These are phyloP conservation scores for Micronycteris hirsuta DNA, from an alignment of 2,113 vertebrate genomes.

Conservation along the genomic window DNA sequence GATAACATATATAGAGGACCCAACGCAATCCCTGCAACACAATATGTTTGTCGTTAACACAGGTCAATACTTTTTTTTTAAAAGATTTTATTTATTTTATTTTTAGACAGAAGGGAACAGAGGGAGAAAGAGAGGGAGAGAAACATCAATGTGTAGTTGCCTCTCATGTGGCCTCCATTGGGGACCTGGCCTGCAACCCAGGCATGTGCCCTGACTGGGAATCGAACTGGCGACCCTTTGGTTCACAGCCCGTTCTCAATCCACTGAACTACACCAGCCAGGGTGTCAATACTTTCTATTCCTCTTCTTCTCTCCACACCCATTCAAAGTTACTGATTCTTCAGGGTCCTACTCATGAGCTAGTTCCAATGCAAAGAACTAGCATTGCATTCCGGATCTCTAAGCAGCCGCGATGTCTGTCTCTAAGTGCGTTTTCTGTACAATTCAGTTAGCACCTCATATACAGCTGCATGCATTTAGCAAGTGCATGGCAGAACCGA, in stretches of 20 bases:
- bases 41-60: rapidly evolving
- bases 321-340: background rate
- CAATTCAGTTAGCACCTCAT: background rate
- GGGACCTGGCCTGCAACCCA: too few species aligned
- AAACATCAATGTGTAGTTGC: too few species aligned
- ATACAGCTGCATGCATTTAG: background rate
- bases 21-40: background rate
- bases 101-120: too few species aligned
- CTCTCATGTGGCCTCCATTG: too few species aligned
- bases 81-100: too few species aligned
- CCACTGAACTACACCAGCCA: too few species aligned
- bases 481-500: too few species aligned
- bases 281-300: background rate
- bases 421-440: background rate
- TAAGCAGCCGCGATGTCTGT: background rate
- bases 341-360: background rate
- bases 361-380: background rate
- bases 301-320: background rate
- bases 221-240: too few species aligned
- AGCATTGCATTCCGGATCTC: background rate
- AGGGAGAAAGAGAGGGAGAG: too few species aligned
- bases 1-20: rapidly evolving
- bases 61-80: background rate
- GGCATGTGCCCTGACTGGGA: too few species aligned
- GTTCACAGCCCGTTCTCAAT: too few species aligned